Evolutionary conservation across 92 coral and sea anemone genomes (phyloP), one percentile per base, ranked within the genome.

Genomic region (Siderastrea radians): DNA sequence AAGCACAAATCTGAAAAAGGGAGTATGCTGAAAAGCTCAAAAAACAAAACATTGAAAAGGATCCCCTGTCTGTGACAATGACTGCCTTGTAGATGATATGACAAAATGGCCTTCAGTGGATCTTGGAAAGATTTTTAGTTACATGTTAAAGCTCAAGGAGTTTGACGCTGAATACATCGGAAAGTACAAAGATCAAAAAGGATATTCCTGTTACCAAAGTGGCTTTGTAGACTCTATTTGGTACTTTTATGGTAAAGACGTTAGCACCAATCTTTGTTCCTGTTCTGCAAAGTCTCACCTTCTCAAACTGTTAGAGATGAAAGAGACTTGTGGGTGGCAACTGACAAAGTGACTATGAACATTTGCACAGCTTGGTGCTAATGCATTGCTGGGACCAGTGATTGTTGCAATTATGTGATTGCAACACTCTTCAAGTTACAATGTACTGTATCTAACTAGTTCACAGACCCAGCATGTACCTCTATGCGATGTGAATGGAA

Each of bases 321-420:
- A 2, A 78, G 75, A 50, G 84, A 89, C 55, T 80, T 89, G 14
- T 89, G 89, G 89, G 86, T 89, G 26, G 90, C 90, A 4, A 0
- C 78, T 1, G 17, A 44, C 1, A 82, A 60, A 10, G 75, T 83
- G 58, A 81, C 87, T 8, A 60, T 63, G 1, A 54, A 68, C 9
- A 2, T 87, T 72, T 87, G 91, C 74, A 51, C 55, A 51, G 87
- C 87, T 15, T 87, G 91, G 91, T 87, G 87, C 85, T 80, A 74
- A 17, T 81, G 91, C 67, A 82, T 74, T 57, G 82, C 79, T 6
- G 83, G 87, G 5, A 89, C 84, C 52, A 86, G 64, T 84, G 47
- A 90, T n/a, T n/a, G n/a, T 90, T 48, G 93, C 93, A 7, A 62
- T n/a, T n/a, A n/a, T n/a, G n/a, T n/a, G n/a, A n/a, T n/a, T n/a